Percentiles rank a stretch among this genome's conserved stretches.
Conservation (phyloP, 2,113 vertebrate species). For the Oncorhynchus gorbuscha region DNA sequence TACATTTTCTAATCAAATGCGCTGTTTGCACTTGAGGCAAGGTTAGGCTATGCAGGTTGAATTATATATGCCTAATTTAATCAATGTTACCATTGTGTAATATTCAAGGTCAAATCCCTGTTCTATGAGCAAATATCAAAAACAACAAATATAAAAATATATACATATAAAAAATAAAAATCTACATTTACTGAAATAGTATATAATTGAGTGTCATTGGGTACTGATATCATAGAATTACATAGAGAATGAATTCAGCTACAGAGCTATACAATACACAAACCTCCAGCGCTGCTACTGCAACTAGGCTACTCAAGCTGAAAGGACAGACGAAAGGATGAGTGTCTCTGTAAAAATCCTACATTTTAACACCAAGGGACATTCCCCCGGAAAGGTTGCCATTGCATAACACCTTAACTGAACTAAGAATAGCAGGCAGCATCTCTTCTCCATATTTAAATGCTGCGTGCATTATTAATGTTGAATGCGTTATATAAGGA, state of each 20-base stretch:
- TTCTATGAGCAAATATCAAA: conserved; percentile 31
- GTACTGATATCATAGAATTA: conserved; percentile 23
- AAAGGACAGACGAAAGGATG: conserved; percentile 17
- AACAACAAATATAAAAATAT: conserved; percentile 17
- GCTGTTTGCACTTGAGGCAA: conserved; percentile 33
- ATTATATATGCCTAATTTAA: conserved; percentile 15
- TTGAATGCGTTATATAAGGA: conserved; percentile 44
- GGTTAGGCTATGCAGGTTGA: conserved; percentile 31
- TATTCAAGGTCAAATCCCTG: conserved; percentile 60
- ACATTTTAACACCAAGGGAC: conserved; percentile 16
- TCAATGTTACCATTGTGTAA: conserved; percentile 15
- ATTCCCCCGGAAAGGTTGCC: conserved; percentile 39
- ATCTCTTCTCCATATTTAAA: conserved; percentile 60
- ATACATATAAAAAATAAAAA: conserved; percentile 37
- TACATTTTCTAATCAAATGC: conserved; percentile 47
- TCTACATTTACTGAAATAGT: neutral
- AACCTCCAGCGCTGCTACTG: conserved; percentile 36
- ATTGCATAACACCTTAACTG: conserved; percentile 57
- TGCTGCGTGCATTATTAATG: conserved; percentile 66
- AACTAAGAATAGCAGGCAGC: conserved; percentile 62
- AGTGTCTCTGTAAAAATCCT: conserved; percentile 39
- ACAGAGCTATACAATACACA: conserved; percentile 37
- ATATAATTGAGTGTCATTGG: conserved; percentile 46
- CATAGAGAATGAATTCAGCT: neutral
- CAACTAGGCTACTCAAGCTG: conserved; percentile 53